These are phyloP conservation scores for Fulmarus glacialis DNA, from an alignment of 2,113 vertebrate species.

Conservation along the genomic window DNA sequence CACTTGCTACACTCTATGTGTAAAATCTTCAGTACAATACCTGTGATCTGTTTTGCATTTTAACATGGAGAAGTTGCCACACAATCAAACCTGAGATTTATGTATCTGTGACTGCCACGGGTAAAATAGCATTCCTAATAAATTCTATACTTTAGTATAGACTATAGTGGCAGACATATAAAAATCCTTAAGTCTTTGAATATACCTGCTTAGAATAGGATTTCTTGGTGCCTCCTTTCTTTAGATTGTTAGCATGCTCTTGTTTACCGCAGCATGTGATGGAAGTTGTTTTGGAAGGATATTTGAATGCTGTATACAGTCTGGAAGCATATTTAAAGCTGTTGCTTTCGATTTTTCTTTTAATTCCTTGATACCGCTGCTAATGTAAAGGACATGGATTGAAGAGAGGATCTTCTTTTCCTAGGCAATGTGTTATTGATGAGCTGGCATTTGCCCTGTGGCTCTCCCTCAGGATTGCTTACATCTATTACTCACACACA, in stretches of 20 bases:
- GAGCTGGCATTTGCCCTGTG: conserved; percentile 90
- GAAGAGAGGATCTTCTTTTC: conserved; percentile 79
- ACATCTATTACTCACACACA: conserved; percentile 87
- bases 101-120: conserved; percentile 3
- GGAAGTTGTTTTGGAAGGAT: conserved; percentile 16
- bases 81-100: conserved; percentile 17
- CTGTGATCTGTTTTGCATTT: background rate
- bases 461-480: conserved; percentile 84
- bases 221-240: background rate
- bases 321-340: conserved; percentile 55
- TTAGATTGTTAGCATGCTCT: background rate
- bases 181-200: background rate
- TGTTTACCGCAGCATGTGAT: background rate
- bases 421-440: conserved; percentile 84
- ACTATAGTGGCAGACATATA: background rate
- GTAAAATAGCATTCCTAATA: conserved; percentile 1
- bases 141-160: background rate
- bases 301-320: conserved; percentile 21
- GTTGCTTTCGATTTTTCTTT: conserved; percentile 62
- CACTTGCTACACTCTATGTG: background rate
- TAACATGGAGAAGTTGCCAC: conserved; percentile 24
- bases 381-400: conserved; percentile 77
- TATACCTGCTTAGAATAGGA: background rate
- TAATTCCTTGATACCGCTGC: conserved; percentile 68
- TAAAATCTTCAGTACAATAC: background rate